phyloP scores from a whole-genome alignment of 37 sponge, comb jelly and placozoan genomes.

The Hormiphora californensis region DNA sequence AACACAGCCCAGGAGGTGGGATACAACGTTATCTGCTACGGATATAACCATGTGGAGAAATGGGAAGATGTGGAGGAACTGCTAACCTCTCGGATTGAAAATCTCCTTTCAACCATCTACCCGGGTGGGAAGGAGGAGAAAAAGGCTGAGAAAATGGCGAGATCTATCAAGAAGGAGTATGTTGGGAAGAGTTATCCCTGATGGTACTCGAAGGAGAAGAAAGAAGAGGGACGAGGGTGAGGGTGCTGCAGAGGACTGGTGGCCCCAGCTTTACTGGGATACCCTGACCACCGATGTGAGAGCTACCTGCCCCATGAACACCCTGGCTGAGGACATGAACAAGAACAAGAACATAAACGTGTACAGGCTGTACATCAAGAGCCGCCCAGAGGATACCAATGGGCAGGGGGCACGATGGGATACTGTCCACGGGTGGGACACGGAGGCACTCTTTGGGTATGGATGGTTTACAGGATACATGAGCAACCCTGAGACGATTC shows the following conservation, averaged over 20 bases:
- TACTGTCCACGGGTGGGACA: slow-evolving; percentile 49
- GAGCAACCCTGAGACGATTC: not conserved
- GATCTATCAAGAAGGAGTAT: no score
- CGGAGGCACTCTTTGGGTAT: slow-evolving; percentile 46
- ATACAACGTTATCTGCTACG: slow-evolving; percentile 36
- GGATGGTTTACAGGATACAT: slow-evolving; percentile 44
- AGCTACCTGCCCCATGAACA: slow-evolving; percentile 29
- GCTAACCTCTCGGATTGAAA: not conserved
- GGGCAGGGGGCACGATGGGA: not conserved
- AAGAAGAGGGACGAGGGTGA: not conserved
- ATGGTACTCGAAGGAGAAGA: no score
- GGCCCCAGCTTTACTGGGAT: slow-evolving; percentile 48
- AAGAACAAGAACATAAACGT: not conserved
- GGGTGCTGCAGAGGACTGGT: not conserved
- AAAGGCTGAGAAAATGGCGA: no score
- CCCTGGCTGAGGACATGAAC: slow-evolving; percentile 9
- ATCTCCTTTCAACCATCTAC: no score
- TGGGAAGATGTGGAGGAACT: not conserved
- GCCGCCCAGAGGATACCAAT: slow-evolving; percentile 34
- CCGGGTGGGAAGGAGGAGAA: no score
- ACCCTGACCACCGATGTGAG: slow-evolving; percentile 17
- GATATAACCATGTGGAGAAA: not conserved
- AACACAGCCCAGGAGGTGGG: slow-evolving; percentile 40
- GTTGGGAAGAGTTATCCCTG: no score
- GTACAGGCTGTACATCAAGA: not conserved